phyloP scores from a whole-genome alignment of 2,797 vertebrate genomes.

The Percopsis omiscomaycus region DNA sequence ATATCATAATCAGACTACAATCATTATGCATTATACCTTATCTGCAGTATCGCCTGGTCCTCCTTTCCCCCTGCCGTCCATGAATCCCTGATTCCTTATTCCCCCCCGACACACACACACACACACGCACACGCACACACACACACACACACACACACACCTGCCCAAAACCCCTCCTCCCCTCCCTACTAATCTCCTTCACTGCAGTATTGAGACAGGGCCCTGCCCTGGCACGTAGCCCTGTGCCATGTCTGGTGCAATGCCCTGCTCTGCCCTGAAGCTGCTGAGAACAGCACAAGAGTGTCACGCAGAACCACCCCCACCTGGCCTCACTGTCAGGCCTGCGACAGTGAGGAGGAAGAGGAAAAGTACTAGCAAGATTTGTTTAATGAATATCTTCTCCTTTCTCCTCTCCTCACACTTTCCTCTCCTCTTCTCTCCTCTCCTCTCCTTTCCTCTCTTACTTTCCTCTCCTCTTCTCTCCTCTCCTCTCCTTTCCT shows the following conservation, averaged over 20 bases:
- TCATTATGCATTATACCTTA: too few relatives aligned
- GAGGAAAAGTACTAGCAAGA: background rate
- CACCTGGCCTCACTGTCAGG: background rate
- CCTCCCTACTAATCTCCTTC: constrained; percentile 22
- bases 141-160: too few relatives aligned
- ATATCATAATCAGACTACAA: too few relatives aligned
- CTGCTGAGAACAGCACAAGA: constrained; percentile 56
- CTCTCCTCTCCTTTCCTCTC: background rate
- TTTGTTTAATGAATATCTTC: background rate
- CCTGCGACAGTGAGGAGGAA: constrained; percentile 21
- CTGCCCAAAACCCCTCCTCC: background rate
- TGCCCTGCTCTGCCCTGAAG: constrained; percentile 37
- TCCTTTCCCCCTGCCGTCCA: constrained; percentile 15
- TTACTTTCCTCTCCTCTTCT: background rate
- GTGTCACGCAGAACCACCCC: constrained; percentile 33
- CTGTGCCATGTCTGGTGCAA: constrained; percentile 32
- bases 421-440: background rate
- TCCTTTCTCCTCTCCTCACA: background rate
- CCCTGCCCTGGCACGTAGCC: constrained; percentile 38
- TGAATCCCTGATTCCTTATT: too few relatives aligned
- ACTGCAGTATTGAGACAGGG: constrained; percentile 34
- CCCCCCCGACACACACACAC: too few relatives aligned
- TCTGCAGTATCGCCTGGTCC: background rate
- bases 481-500: background rate
- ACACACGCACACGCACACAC: too few relatives aligned